A percentile compares a stretch with the other conserved stretches of the same genome.
phyloP scores from a whole-genome alignment of 2,888 invertebrate species.

The Cerastis leucographa region DNA sequence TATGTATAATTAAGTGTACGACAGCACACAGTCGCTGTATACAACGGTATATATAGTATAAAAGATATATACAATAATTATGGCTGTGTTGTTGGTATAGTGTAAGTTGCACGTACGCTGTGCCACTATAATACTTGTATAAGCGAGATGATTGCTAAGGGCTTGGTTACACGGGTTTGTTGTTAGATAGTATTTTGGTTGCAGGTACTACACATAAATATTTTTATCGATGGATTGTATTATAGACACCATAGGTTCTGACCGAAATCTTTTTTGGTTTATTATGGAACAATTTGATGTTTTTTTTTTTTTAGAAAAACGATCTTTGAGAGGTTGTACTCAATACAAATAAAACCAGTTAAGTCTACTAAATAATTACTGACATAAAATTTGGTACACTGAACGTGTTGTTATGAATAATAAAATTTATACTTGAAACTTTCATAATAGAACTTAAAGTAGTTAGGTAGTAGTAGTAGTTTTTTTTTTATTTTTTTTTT shows the following conservation, averaged over 20 bases:
- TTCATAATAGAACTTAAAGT: too few relatives aligned
- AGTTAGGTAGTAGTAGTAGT: too few relatives aligned
- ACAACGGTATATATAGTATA: slow-evolving; percentile 40
- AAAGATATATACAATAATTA: slow-evolving; percentile 74
- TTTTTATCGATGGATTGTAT: neutral
- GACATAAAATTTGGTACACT: too few relatives aligned
- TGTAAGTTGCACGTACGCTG: slow-evolving; percentile 78
- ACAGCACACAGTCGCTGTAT: slow-evolving; percentile 22
- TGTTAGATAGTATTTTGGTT: neutral
- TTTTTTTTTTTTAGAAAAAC: too few relatives aligned
- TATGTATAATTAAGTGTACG: slow-evolving; percentile 25
- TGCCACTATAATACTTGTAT: slow-evolving; percentile 76
- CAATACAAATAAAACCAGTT: neutral
- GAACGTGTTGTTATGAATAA: too few relatives aligned
- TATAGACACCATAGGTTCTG: neutral
- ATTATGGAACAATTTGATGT: neutral
- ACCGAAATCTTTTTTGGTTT: neutral
- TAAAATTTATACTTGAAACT: too few relatives aligned
- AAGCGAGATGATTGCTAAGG: slow-evolving; percentile 82
- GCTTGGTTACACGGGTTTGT: slow-evolving; percentile 58
- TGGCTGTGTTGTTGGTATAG: slow-evolving; percentile 73
- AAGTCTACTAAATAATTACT: too few relatives aligned
- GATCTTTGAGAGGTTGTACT: too few relatives aligned
- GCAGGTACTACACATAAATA: neutral
- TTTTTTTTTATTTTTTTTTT: too few relatives aligned